Percentiles rank a stretch among this genome's conserved stretches.
phyloP scores from a whole-genome alignment of 2,888 invertebrate genomes.

The Myopa tessellatipennis region DNA sequence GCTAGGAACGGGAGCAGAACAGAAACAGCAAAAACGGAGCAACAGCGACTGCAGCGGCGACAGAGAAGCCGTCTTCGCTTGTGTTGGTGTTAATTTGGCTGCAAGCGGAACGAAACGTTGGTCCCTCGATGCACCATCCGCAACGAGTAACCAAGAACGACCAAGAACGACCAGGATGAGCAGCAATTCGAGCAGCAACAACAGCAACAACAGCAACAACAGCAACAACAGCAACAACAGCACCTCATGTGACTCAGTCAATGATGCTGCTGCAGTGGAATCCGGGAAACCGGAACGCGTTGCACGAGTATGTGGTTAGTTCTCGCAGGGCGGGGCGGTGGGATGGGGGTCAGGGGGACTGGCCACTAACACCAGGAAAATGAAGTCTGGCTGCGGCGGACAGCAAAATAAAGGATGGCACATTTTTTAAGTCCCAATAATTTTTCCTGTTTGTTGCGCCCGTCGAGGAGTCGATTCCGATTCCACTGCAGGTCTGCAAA shows the following conservation, averaged over 20 bases:
- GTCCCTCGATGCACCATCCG: slow-evolving; percentile 40
- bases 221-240: too few species aligned
- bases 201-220: too few species aligned
- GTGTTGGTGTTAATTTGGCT: slow-evolving; percentile 35
- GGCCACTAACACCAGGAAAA: too few species aligned
- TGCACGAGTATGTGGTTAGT: too few species aligned
- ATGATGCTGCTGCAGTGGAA: slow-evolving; percentile 4
- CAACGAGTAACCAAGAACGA: slow-evolving; percentile 36
- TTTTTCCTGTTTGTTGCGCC: not conserved
- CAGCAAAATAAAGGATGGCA: not conserved
- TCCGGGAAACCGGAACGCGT: not conserved
- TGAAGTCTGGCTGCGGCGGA: too few species aligned
- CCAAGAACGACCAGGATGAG: not conserved
- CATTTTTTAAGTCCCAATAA: not conserved
- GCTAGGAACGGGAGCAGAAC: slow-evolving; percentile 23
- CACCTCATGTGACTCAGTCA: not conserved
- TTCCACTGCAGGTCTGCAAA: too few species aligned
- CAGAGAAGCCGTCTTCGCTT: slow-evolving; percentile 4
- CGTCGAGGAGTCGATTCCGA: too few species aligned
- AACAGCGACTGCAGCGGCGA: slow-evolving; percentile 28
- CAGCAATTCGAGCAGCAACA: slow-evolving; percentile 3
- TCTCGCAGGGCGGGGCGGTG: too few species aligned
- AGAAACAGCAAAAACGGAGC: slow-evolving; percentile 22
- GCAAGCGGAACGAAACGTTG: slow-evolving; percentile 41
- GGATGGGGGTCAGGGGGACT: too few species aligned